These are phyloP conservation scores for Rhingia rostrata DNA, from an alignment of 2,888 invertebrate genomes.

Conservation along the genomic window DNA sequence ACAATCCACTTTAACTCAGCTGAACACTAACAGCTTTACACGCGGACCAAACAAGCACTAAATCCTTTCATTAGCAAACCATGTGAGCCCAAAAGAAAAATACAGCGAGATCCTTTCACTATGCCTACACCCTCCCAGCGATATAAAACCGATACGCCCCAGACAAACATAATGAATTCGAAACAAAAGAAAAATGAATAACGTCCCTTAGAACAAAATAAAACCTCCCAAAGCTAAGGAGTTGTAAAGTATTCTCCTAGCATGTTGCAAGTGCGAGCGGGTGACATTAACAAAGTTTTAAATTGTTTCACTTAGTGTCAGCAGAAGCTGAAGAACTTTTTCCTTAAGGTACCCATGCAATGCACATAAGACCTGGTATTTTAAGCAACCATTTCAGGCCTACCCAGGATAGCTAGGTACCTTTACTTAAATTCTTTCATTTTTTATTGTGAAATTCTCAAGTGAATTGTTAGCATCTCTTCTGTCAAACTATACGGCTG, in stretches of 20 bases:
- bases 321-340: constrained; percentile 40
- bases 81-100: no score
- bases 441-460: constrained; percentile 13
- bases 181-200: constrained; percentile 21
- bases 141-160: neutral
- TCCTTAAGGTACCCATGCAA: constrained; percentile 1
- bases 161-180: constrained; percentile 43
- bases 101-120: no score
- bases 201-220: neutral
- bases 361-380: neutral
- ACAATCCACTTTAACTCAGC: no score
- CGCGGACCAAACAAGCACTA: no score
- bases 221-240: constrained; percentile 19
- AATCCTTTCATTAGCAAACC: no score
- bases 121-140: no score
- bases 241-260: constrained; percentile 9
- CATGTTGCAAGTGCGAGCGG: constrained; percentile 1
- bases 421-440: neutral
- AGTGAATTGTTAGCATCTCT: constrained; percentile 48
- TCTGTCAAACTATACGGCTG: neutral
- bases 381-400: neutral
- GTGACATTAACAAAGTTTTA: constrained; percentile 64
- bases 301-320: constrained; percentile 69
- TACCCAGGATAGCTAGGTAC: constrained; percentile 21
- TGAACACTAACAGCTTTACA: no score